Conservation (phyloP, 2,113 vertebrate genomes). For the Lamprotornis superbus region DNA sequence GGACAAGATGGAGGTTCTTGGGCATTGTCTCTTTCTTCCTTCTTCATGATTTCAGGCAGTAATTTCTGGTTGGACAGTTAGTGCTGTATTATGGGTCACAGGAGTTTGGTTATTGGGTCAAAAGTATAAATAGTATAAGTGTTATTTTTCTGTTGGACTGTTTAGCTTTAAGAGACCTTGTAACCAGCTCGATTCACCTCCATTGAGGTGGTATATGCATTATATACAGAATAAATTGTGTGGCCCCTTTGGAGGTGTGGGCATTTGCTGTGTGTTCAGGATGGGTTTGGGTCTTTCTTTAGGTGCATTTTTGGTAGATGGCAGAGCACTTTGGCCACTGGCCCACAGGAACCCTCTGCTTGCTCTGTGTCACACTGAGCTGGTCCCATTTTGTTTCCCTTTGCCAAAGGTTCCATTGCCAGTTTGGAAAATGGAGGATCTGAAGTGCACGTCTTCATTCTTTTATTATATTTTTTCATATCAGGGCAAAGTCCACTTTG, state of each 20-base stretch:
- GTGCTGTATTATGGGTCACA: too few species aligned
- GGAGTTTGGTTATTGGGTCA: too few species aligned
- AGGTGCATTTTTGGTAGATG: background rate
- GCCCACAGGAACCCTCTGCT: background rate
- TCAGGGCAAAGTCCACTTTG: conserved; percentile 9
- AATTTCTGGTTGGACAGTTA: too few species aligned
- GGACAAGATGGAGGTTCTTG: too few species aligned
- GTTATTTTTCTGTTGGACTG: too few species aligned
- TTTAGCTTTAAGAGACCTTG: too few species aligned
- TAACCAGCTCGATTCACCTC: too few species aligned
- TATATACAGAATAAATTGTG: too few species aligned
- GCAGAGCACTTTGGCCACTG: background rate
- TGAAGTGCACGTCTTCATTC: background rate
- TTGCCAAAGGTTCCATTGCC: background rate
- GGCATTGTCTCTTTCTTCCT: too few species aligned
- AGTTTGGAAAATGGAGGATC: conserved; percentile 25
- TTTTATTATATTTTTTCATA: conserved; percentile 38
- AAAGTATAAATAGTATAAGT: too few species aligned
- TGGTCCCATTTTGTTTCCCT: background rate
- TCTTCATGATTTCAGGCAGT: too few species aligned
- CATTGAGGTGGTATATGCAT: too few species aligned
- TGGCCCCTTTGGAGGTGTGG: background rate
- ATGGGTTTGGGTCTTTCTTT: background rate
- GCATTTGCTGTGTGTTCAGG: background rate
- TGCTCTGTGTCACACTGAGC: background rate